phyloP scores from a whole-genome alignment of 2,797 vertebrate species.

The Scolopax rusticola region DNA sequence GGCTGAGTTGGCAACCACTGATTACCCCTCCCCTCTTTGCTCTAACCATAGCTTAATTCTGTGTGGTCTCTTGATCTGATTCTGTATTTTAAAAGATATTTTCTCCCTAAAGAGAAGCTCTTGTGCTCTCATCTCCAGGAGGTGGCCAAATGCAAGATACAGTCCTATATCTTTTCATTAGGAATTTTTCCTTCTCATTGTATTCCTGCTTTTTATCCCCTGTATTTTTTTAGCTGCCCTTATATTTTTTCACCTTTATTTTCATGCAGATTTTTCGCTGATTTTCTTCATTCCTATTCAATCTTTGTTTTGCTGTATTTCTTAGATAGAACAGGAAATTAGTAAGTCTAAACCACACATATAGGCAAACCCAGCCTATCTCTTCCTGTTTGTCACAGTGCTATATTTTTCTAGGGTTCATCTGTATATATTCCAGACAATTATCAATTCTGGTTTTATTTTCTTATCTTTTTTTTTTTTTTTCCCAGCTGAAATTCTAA shows the following conservation, averaged over 20 bases:
- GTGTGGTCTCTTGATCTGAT: background rate
- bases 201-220: background rate
- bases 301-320: background rate
- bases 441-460: background rate
- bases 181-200: background rate
- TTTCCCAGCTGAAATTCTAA: conserved; percentile 77
- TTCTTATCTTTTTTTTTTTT: background rate
- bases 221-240: background rate
- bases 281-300: background rate
- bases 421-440: background rate
- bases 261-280: background rate
- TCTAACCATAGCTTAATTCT: background rate
- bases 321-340: background rate
- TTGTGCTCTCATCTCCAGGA: background rate
- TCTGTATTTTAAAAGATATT: background rate
- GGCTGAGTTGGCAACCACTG: background rate
- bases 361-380: background rate
- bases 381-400: background rate
- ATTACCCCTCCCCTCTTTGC: background rate
- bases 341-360: background rate
- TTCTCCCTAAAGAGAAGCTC: background rate
- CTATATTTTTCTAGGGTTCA: background rate
- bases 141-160: background rate
- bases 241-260: background rate
- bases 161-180: background rate